These are phyloP conservation scores for Gastrophryne carolinensis DNA, from an alignment of 2,797 vertebrate species.

Conservation along the genomic window DNA sequence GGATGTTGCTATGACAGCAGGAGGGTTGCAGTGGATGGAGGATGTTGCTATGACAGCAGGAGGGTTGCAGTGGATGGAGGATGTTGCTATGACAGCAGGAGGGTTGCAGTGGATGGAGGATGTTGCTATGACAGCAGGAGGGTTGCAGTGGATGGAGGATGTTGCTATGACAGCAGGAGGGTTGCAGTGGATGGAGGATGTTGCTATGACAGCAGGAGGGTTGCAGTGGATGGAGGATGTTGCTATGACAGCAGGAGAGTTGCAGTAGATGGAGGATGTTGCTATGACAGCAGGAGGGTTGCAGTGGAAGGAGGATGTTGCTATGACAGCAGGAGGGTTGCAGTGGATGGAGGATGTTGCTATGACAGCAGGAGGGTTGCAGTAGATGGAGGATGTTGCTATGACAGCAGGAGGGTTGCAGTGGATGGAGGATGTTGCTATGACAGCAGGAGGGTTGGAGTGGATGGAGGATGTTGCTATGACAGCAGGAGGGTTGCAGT, in stretches of 20 bases:
- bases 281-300: too few relatives aligned
- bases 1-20: neutral
- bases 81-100: neutral
- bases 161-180: neutral
- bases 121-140: neutral
- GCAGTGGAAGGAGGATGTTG: constrained; percentile 74
- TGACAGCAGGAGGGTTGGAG: neutral
- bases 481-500: neutral
- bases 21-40: constrained; percentile 61
- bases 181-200: constrained; percentile 63
- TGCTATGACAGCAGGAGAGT: neutral
- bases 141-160: neutral
- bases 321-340: neutral
- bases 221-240: neutral
- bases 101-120: constrained; percentile 62
- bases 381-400: constrained; percentile 63
- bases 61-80: neutral
- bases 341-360: neutral
- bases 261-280: too few relatives aligned
- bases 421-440: neutral
- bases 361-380: neutral
- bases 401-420: neutral
- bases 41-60: neutral
- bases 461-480: constrained; percentile 62
- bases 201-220: neutral